phyloP scores from a whole-genome alignment of 1,140 invertebrate genomes.

The Zaprionus nigranus region DNA sequence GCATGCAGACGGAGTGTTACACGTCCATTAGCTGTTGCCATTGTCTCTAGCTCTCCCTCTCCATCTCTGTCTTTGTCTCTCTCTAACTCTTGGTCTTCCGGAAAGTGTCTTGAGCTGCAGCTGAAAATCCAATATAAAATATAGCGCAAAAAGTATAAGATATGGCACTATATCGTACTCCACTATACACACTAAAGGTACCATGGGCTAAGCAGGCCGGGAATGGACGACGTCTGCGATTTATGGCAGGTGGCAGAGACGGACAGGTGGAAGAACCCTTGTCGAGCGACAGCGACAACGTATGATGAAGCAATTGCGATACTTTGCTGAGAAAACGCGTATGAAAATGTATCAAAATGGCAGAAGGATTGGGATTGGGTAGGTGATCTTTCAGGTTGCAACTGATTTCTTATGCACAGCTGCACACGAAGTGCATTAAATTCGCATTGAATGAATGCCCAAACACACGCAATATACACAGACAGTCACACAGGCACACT shows the following conservation, averaged over 20 bases:
- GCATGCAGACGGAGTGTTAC: constrained; percentile 1
- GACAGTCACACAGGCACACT: constrained; percentile 11
- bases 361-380: constrained; percentile 1
- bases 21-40: constrained; percentile 50
- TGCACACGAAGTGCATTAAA: constrained; percentile 71
- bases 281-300: background rate
- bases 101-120: constrained; percentile 31
- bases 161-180: constrained; percentile 18
- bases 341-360: constrained; percentile 22
- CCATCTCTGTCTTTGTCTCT: background rate
- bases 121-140: constrained; percentile 56
- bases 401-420: constrained; percentile 70
- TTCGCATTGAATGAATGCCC: constrained; percentile 48
- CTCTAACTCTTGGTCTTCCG: constrained; percentile 6
- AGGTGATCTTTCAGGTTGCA: constrained; percentile 2
- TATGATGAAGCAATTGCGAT: constrained; percentile 8
- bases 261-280: background rate
- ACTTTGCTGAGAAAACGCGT: constrained; percentile 8
- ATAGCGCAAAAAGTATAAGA: constrained; percentile 12
- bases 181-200: background rate
- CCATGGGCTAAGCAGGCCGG: background rate
- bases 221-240: background rate
- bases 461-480: constrained; percentile 17
- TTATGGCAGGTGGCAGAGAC: background rate
- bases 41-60: constrained; percentile 40